Conservation (phyloP, 2,113 vertebrate species). For the Pipa parva region DNA sequence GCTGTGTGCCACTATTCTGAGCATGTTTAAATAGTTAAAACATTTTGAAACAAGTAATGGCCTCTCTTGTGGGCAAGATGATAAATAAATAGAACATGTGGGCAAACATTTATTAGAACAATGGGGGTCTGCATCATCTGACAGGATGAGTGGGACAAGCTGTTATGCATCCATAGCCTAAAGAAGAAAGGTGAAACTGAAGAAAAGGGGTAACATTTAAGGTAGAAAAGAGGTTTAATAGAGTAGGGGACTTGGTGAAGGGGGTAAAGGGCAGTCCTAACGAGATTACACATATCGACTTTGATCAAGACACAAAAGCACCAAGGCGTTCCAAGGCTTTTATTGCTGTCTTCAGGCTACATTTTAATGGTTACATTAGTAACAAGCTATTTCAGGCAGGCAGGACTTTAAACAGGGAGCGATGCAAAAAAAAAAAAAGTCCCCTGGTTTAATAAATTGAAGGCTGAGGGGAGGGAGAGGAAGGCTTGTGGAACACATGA, state of each 20-base stretch:
- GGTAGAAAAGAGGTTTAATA: neutral
- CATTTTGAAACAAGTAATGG: too few relatives aligned
- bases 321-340: slow-evolving; percentile 73
- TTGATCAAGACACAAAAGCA: slow-evolving; percentile 88
- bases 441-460: slow-evolving; percentile 64
- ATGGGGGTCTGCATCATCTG: slow-evolving; percentile 38
- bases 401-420: slow-evolving; percentile 54
- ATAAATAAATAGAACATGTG: too few relatives aligned
- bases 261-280: slow-evolving; percentile 68
- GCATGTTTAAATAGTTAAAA: too few relatives aligned
- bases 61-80: slow-evolving; percentile 59
- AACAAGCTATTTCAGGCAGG: slow-evolving; percentile 68
- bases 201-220: neutral
- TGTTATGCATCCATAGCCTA: neutral
- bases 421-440: slow-evolving; percentile 43
- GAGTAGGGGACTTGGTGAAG: slow-evolving; percentile 3
- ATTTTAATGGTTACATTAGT: slow-evolving; percentile 86
- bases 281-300: slow-evolving; percentile 85
- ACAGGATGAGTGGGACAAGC: neutral
- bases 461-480: slow-evolving; percentile 59
- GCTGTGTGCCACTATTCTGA: too few relatives aligned
- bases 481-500: slow-evolving; percentile 63
- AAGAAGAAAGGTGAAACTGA: neutral
- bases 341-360: slow-evolving; percentile 90
- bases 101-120: slow-evolving; percentile 79